Evolutionary conservation across 2,797 vertebrate genomes (phyloP), one percentile per base, ranked within the genome.

Genomic region (Xyrichtys novacula): DNA sequence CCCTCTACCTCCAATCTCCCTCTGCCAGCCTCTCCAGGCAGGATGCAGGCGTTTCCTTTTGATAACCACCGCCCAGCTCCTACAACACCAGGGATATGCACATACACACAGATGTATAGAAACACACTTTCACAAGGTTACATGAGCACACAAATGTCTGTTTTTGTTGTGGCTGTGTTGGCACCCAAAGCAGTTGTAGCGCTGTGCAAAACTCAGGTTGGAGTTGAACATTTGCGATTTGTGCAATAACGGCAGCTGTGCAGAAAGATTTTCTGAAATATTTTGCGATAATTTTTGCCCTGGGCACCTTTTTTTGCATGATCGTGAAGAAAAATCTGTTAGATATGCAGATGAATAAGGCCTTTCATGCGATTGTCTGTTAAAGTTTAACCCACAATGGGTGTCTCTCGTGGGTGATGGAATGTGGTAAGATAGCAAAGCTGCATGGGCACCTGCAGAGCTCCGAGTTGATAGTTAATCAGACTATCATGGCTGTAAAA

Each of bases 11-110:
- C 61, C 52, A 43, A 32, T 19, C 47, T 26, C 50, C 56, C 67
- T 25, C 75, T 87, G 75, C 83, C 84, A 83, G 76, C 50, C 62
- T 76, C n/a, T 62, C 39, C 65, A 56, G 82, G 65, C 89, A 92
- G 89, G 90, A 92, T 88, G 71, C 81, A 92, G 89, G 86, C 65
- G 74, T 89, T 92, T 92, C 89, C 89, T 81, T 68, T 63, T 85
- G 90, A 92, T 93, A 92, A 80, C 76, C 40, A 43, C 66, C 62
- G 29, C 15, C n/a, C 6, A 40, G 11, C 50, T 8, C 36, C 65
- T 55, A 67, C 59, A 74, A 73, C 70, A 53, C n/a, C 67, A 68
- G 22, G 32, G 31, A 57, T 44, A 59, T 31, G 55, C 29, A 71
- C 68, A 67, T 46, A 61, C 60, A 76, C 46, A 71, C 53, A 49